Base-by-base conservation (phyloP, 2,888 invertebrate species). In the Piscicola geometra region DNA sequence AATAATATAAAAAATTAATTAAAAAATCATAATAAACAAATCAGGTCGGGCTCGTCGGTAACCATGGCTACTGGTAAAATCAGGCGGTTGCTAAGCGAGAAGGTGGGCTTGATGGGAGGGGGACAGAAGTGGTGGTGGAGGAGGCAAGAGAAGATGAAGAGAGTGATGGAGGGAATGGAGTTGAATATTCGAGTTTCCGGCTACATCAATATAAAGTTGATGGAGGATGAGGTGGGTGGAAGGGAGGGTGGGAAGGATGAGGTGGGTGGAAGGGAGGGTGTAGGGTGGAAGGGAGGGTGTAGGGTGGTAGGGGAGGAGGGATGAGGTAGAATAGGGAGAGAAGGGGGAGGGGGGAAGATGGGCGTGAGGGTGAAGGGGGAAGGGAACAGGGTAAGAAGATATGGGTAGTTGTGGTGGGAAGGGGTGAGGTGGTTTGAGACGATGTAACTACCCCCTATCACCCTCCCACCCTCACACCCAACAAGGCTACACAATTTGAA, bases 211-310 rank as follows among this genome's bases (percentile, higher is more conserved):
- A 56, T 56, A 5, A 18, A 56, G 60, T n/a, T 56, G 12, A 56
- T 56, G 60, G 60, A 56, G 60, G 60, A 56, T 56, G 60, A 56
- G 60, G 60, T 56, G 60, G 60, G 60, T 5, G 60, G 60, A 5
- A n/a, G 41, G 41, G 41, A 41, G 41, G 41, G 15, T 9, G 15
- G 41, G 41, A 41, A 41, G 41, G 41, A 41, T 41, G 41, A 41
- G 41, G 41, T 41, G 41, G 41, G 41, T 5, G 41, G 41, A 15
- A 15, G 41, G 5, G 41, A 41, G 41, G 41, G 41, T 5, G 41
- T 5, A 41, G 41, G 41, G 15, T 9, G 15, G 28, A 36, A 41
- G 21, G 36, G n/a, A 36, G 21, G 36, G 36, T 32, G 15, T 70
- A 25, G 47, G 70, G 36, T 1, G 70, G 70, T 3, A 70, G 70